Base-by-base conservation (phyloP, 2,797 vertebrate species). In the Gallinago stenura region DNA sequence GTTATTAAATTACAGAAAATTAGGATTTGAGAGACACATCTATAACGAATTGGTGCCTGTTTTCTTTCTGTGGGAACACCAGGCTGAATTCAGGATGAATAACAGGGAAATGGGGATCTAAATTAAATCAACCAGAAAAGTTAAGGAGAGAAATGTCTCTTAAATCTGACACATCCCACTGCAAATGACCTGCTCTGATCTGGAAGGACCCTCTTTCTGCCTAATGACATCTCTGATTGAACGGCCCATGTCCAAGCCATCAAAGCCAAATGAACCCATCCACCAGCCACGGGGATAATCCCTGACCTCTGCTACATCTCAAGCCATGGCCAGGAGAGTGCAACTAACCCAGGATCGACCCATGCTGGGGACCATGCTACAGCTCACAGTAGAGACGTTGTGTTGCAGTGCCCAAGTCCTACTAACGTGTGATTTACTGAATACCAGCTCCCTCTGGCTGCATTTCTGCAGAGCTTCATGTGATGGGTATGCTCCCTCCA, bases 381-480 rank as follows among this genome's bases (percentile, higher is more conserved):
- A 77, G 61, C 53, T 70, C 24, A 7, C 18, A 4, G 51, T 13
- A 28, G 9, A 69, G n/a, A 35, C 1, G 22, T 51, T 60, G 33
- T 15, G 6, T 61, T 92, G 76, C 37, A 13, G 31, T 53, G 53
- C 57, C 48, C 76, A 83, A 24, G 31, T 50, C 35, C 43, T 79
- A 4, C 66, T 48, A 39, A 45, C 0, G 0, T 20, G 70, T 70
- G 33, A 85, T 94, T 85, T 88, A 57, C 80, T 94, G 94, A 92
- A 79, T 94, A 82, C 57, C 90, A 88, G 87, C 90, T 94, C 94
- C 92, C 94, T 94, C 92, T 92, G 94, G 90, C 92, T 95, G 92
- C 92, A 58, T 61, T 78, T 85, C 70, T 66, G 76, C 8, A 0
- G 75, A 94, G 80, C 71, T 90, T 94, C 94, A 79, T 9, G 53